Evolutionary conservation across 2,113 vertebrate species (phyloP).

Genomic region (Plestiodon gilberti): DNA sequence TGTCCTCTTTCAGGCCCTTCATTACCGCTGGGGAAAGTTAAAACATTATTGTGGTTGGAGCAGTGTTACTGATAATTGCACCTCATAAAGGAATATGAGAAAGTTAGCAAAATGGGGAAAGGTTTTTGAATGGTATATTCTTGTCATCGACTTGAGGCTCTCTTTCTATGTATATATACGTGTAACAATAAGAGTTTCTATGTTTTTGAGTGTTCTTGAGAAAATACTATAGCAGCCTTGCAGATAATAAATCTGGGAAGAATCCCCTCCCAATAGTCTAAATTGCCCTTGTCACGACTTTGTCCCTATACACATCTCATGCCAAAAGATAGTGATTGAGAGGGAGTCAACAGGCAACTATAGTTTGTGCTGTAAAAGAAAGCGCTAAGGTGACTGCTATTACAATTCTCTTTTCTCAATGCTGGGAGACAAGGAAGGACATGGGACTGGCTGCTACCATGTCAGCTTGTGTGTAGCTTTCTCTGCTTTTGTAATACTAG

Average conservation of each 20-base stretch:
- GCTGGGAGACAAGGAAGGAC: neutral
- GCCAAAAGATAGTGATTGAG: neutral
- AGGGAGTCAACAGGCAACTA: neutral
- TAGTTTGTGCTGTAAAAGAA: neutral
- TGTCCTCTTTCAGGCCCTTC: neutral
- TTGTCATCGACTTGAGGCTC: slow-evolving; percentile 13
- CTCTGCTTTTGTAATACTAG: neutral
- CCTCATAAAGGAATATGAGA: neutral
- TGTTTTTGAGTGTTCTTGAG: neutral
- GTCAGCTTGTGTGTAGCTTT: neutral
- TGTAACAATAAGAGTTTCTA: neutral
- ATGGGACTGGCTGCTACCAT: neutral
- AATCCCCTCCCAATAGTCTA: no score
- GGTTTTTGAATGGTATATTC: neutral
- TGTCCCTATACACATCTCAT: neutral
- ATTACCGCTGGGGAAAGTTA: neutral
- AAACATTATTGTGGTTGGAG: no score
- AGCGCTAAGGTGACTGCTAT: neutral
- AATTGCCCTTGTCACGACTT: no score
- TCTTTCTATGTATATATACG: slow-evolving; percentile 6
- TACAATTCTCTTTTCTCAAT: neutral
- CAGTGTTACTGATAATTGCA: neutral
- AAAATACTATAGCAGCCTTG: neutral
- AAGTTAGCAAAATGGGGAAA: neutral
- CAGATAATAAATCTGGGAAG: neutral